Base-by-base conservation (phyloP, 2,888 invertebrate genomes). In the Noctua janthina region DNA sequence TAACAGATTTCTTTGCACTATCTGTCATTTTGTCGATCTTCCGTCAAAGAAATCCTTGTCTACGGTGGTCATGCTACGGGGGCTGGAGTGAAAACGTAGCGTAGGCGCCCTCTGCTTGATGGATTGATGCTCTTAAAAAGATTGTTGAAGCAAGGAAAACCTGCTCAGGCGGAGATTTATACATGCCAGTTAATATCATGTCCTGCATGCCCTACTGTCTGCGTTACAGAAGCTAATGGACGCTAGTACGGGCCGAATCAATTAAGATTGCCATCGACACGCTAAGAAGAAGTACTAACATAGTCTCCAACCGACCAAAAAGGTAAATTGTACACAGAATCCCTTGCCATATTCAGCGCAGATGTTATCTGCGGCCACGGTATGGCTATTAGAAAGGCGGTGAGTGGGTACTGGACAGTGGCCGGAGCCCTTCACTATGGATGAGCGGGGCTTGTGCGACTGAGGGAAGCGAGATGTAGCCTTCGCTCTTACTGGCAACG, bases 351-450 rank as follows among this genome's bases (percentile, higher is more conserved):
- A 84, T 85, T 77, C 75, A 80, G 82, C 17, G 23, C 15, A 56
- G 84, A 85, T 83, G 43, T 68, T 82, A 88, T 87, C 87, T 73
- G 23, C 17, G 78, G 49, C 35, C 74, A 74, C 69, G 83, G 79
- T 86, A 84, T 86, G 84, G 85, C 86, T 86, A 79, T 92, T 92
- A 91, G 92, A 92, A 91, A 92, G 92, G 92, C 89, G 54, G 64
- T n/a, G 78, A 84, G 74, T 75, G 85, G 79, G 83, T 13, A 69
- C 43, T 82, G 82, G 86, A 83, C 70, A 74, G 86, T 88, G 85
- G 81, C 7, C 75, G 70, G 76, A 82, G 90, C 92, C 92, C 92
- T 92, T 92, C 90, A 89, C 87, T 83, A 23, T 29, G 29, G 86
- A 84, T 84, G 85, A 74, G 73, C 73, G 72, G 51, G 20, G 39